Evolutionary conservation across 2,888 invertebrate genomes (phyloP).

Genomic region (Brassicogethes aeneus): DNA sequence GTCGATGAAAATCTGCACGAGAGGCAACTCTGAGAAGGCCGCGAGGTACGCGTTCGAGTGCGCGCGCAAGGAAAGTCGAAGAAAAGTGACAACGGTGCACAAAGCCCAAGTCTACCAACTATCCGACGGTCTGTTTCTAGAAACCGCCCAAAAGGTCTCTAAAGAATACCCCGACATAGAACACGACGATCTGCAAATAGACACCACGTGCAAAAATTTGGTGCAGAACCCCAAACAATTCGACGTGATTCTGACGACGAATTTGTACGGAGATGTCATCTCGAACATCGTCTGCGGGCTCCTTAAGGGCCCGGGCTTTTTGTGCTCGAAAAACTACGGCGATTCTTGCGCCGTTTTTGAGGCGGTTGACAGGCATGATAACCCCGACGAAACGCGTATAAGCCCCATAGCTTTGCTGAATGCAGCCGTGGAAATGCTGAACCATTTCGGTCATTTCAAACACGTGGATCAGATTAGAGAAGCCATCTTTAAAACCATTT

Average conservation of each 20-base stretch:
- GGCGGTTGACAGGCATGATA: slow-evolving; percentile 9
- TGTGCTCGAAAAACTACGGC: slow-evolving; percentile 22
- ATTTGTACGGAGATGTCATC: slow-evolving; percentile 25
- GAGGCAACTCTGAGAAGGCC: slow-evolving; percentile 42
- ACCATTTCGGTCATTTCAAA: background rate
- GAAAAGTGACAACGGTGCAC: slow-evolving; percentile 52
- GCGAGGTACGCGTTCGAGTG: slow-evolving; percentile 51
- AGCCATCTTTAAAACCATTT: background rate
- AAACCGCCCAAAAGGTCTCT: slow-evolving; percentile 16
- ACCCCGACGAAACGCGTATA: background rate
- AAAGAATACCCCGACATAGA: slow-evolving; percentile 22
- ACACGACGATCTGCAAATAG: slow-evolving; percentile 20
- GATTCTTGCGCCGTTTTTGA: slow-evolving; percentile 26
- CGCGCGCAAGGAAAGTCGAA: slow-evolving; percentile 45
- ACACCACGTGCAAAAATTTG: slow-evolving; percentile 22
- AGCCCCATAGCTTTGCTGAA: background rate
- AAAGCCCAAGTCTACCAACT: slow-evolving; percentile 46
- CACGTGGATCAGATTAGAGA: background rate
- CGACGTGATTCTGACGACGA: slow-evolving; percentile 26
- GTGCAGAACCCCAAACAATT: slow-evolving; percentile 22
- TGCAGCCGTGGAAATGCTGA: background rate
- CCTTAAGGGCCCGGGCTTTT: slow-evolving; percentile 24
- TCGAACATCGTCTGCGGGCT: slow-evolving; percentile 23
- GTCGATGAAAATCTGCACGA: slow-evolving; percentile 47
- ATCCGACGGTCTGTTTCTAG: slow-evolving; percentile 27